These are phyloP conservation scores for Eurytoma adleriae DNA, from an alignment of 2,888 invertebrate genomes.

Conservation along the genomic window DNA sequence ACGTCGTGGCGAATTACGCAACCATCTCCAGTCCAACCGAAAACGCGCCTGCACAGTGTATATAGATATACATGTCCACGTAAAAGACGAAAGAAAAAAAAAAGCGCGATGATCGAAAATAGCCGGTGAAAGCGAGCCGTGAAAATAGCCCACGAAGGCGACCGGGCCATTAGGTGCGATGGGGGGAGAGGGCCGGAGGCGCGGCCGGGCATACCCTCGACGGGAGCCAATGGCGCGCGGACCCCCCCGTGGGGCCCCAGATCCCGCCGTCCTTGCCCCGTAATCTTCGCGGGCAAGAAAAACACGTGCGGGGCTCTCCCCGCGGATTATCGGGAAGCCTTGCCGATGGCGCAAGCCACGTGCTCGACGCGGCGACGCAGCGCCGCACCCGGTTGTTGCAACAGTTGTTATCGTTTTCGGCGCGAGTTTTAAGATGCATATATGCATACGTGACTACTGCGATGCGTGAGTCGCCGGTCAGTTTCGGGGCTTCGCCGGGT, in stretches of 20 bases:
- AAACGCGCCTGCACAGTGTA: no score
- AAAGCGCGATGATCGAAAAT: neutral
- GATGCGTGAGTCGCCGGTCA: no score
- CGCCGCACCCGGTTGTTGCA: neutral
- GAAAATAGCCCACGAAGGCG: neutral
- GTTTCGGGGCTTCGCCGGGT: no score
- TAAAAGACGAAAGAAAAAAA: neutral
- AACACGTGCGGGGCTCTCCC: neutral
- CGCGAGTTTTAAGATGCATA: no score
- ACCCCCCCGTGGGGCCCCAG: no score
- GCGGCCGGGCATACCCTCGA: constrained; percentile 34
- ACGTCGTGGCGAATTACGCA: no score
- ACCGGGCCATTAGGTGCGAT: neutral
- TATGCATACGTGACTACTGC: no score
- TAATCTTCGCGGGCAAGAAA: neutral
- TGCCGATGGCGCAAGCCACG: neutral
- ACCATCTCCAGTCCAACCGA: no score
- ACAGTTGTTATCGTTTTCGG: no score
- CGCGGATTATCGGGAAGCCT: neutral
- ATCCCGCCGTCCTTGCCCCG: neutral
- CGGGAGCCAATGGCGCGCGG: constrained; percentile 17
- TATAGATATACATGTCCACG: no score
- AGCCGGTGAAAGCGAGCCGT: neutral
- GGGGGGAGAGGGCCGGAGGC: constrained; percentile 17
- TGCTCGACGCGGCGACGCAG: neutral